These are phyloP conservation scores for Drosophila carrolli DNA, from an alignment of 1,140 invertebrate genomes.

Conservation along the genomic window DNA sequence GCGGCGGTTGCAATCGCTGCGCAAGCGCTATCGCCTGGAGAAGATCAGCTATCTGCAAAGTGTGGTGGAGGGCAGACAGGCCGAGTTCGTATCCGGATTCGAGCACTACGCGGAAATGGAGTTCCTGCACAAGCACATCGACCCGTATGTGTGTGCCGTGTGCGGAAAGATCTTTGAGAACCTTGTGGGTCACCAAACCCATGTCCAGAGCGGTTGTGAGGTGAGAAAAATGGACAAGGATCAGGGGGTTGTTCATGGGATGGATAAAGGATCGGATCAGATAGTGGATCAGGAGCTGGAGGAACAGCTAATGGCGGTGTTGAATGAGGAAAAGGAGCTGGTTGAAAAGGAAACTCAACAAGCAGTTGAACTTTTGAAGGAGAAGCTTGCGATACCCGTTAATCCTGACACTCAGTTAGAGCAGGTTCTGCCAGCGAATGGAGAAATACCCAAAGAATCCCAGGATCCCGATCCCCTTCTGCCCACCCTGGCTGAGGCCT, in stretches of 20 bases:
- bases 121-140: slow-evolving; percentile 76
- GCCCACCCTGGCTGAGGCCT: slow-evolving; percentile 15
- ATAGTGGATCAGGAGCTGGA: neutral
- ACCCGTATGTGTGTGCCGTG: slow-evolving; percentile 70
- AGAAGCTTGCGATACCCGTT: neutral
- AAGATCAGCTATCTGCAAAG: slow-evolving; percentile 73
- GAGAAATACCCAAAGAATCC: too few species aligned
- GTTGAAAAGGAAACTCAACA: neutral
- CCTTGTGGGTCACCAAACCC: slow-evolving; percentile 51
- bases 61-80: slow-evolving; percentile 61
- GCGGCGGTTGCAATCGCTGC: slow-evolving; percentile 58
- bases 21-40: slow-evolving; percentile 72
- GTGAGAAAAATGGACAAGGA: neutral
- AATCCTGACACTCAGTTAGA: too few species aligned
- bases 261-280: too few species aligned
- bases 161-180: slow-evolving; percentile 77
- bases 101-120: slow-evolving; percentile 70
- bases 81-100: slow-evolving; percentile 55
- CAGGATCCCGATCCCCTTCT: neutral
- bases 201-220: slow-evolving; percentile 59
- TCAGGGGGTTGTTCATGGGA: too few species aligned
- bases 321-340: neutral
- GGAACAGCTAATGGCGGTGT: neutral
- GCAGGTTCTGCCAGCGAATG: too few species aligned
- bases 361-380: neutral